Evolutionary conservation across 2,113 vertebrate genomes (phyloP).

Genomic region (Eubucco bourcierii): DNA sequence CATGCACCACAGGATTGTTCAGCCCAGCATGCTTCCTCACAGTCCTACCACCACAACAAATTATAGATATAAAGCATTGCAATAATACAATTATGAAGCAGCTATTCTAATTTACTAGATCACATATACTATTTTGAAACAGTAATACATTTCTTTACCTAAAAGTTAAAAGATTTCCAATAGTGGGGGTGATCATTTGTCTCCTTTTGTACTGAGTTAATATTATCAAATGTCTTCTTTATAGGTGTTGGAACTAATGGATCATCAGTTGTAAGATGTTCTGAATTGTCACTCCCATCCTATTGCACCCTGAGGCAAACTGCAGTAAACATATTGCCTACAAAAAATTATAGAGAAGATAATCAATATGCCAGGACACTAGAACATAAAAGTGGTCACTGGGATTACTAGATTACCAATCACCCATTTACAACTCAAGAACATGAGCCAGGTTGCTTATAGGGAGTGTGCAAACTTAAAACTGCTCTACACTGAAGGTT

Average conservation of each 20-base stretch:
- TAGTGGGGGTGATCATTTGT: neutral
- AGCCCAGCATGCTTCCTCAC: neutral
- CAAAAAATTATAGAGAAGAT: neutral
- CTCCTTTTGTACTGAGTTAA: neutral
- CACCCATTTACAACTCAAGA: neutral
- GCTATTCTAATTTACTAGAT: neutral
- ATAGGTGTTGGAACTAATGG: neutral
- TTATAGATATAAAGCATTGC: neutral
- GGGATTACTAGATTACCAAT: neutral
- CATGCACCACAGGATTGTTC: neutral
- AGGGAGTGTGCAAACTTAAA: neutral
- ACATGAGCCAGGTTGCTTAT: neutral
- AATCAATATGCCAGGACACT: neutral
- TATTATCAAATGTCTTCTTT: neutral
- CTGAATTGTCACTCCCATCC: neutral
- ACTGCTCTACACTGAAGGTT: neutral
- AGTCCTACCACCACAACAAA: neutral
- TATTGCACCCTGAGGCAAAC: neutral
- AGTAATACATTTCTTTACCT: neutral
- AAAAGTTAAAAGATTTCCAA: neutral
- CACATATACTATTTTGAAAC: neutral
- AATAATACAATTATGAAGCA: neutral
- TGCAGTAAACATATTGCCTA: neutral
- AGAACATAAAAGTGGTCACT: neutral
- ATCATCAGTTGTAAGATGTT: neutral